A percentile compares a stretch with the other conserved stretches of the same genome.
phyloP scores from a whole-genome alignment of 2,113 vertebrate genomes.

The Rhinoderma darwinii region DNA sequence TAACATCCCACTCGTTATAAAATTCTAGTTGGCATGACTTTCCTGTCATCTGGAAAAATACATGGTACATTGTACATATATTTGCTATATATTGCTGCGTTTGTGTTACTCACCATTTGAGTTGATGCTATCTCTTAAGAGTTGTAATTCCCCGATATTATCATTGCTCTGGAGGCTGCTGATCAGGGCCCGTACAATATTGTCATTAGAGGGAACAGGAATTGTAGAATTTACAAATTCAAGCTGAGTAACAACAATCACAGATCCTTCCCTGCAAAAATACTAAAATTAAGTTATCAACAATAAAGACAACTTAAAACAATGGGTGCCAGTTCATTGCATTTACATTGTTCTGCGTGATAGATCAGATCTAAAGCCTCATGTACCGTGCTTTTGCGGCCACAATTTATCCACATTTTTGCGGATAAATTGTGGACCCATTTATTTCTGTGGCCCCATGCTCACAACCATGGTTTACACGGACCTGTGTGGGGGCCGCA shows the following conservation, averaged over 20 bases:
- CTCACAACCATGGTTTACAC: no score
- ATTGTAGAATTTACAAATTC: constrained; percentile 12
- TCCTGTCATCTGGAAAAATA: no score
- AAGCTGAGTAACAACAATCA: constrained; percentile 27
- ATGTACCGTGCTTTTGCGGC: no score
- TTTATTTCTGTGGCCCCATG: no score
- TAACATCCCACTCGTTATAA: not conserved
- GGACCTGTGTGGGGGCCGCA: no score
- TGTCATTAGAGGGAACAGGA: not conserved
- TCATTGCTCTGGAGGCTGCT: not conserved
- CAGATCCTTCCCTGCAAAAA: constrained; percentile 44
- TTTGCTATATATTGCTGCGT: no score
- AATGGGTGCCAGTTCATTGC: not conserved
- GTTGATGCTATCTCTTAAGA: constrained; percentile 40
- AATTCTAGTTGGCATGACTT: not conserved
- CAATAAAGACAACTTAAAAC: not conserved
- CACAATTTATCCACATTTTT: no score
- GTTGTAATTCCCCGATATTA: constrained; percentile 30
- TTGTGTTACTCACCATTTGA: constrained; percentile 47
- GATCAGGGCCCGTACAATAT: constrained; percentile 58
- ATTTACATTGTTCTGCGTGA: not conserved
- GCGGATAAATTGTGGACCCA: no score
- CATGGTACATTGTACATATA: no score
- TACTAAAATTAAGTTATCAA: not conserved
- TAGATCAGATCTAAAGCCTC: no score